Conservation (phyloP, 2,113 vertebrate species). For the Myrmecophaga tridactyla region DNA sequence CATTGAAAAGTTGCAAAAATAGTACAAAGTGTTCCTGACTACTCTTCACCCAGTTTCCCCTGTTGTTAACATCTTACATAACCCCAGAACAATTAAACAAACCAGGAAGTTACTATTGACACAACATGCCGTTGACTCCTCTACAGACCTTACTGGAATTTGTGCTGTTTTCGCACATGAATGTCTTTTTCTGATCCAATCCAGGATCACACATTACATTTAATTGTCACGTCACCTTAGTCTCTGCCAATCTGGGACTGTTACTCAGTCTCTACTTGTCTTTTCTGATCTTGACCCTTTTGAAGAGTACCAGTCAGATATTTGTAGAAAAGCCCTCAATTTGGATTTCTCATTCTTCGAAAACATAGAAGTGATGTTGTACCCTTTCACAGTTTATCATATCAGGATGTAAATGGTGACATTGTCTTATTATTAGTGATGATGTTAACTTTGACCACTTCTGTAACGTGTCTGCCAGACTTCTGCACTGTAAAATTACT, state of each 20-base stretch:
- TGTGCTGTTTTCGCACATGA: background rate
- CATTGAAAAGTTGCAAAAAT: background rate
- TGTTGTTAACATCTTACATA: background rate
- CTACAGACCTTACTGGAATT: background rate
- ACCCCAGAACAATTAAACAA: background rate
- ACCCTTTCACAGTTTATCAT: background rate
- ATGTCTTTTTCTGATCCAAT: background rate
- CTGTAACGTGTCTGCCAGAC: background rate
- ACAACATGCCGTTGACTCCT: background rate
- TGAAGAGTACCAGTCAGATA: background rate
- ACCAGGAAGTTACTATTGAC: background rate
- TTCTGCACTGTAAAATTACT: background rate
- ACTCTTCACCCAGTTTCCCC: background rate
- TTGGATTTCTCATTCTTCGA: background rate
- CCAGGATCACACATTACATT: background rate
- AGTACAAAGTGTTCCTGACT: background rate
- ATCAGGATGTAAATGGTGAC: background rate
- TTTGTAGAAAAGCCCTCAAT: background rate
- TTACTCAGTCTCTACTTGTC: background rate
- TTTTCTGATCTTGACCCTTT: background rate
- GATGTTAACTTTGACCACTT: background rate
- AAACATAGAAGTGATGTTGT: background rate
- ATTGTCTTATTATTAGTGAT: background rate
- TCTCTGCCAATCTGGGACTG: background rate
- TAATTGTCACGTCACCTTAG: background rate